Conservation (phyloP, 2,888 invertebrate genomes). For the Augiades crinisus region DNA sequence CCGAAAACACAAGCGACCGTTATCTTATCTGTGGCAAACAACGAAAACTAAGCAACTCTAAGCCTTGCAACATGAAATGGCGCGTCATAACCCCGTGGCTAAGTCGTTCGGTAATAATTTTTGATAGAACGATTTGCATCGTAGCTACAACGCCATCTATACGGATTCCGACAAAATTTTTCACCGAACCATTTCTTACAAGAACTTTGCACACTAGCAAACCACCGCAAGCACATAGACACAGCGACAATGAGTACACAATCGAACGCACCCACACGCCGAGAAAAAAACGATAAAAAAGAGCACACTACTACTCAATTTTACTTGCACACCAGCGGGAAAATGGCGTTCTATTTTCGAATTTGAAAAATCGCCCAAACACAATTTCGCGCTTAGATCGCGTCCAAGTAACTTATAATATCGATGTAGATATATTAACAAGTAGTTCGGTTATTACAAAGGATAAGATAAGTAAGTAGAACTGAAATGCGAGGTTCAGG, state of each 20-base stretch:
- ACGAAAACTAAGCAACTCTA: slow-evolving; percentile 15
- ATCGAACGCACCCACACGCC: slow-evolving; percentile 77
- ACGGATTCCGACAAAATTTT: slow-evolving; percentile 73
- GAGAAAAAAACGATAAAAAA: slow-evolving; percentile 80
- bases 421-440: slow-evolving; percentile 41
- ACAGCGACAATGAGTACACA: slow-evolving; percentile 48
- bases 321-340: slow-evolving; percentile 37
- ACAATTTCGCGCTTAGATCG: slow-evolving; percentile 25
- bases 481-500: slow-evolving; percentile 66
- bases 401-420: slow-evolving; percentile 20
- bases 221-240: slow-evolving; percentile 47
- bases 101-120: slow-evolving; percentile 49
- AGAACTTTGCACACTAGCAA: slow-evolving; percentile 62
- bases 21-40: not conserved
- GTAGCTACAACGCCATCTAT: slow-evolving; percentile 74
- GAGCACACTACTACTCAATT: slow-evolving; percentile 56
- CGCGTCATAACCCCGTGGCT: not conserved
- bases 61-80: slow-evolving; percentile 7
- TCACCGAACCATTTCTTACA: slow-evolving; percentile 79
- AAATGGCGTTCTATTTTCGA: slow-evolving; percentile 42
- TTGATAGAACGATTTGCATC: slow-evolving; percentile 57
- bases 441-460: slow-evolving; percentile 54
- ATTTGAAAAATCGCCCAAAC: slow-evolving; percentile 36
- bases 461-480: slow-evolving; percentile 63
- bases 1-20: not conserved